Evolutionary conservation across 2,888 invertebrate genomes (phyloP).

Genomic region (Pogonocherus hispidulus): DNA sequence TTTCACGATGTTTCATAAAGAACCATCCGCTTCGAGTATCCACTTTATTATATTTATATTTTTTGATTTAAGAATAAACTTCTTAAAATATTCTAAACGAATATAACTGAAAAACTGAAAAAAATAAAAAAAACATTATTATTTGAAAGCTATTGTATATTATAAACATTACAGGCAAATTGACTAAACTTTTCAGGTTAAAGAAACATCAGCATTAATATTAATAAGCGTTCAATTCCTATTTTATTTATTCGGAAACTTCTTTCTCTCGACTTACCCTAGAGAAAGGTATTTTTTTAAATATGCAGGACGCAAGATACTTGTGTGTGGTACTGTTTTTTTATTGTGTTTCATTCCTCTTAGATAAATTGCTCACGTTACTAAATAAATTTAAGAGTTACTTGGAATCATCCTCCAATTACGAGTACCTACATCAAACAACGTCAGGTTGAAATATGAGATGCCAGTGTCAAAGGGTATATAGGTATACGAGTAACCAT

Average conservation of each 20-base stretch:
- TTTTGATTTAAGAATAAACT: too few species aligned
- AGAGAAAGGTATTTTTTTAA: not conserved
- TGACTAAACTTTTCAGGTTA: too few species aligned
- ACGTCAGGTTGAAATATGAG: slow-evolving; percentile 4
- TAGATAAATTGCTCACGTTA: not conserved
- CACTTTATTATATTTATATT: too few species aligned
- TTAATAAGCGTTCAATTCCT: too few species aligned
- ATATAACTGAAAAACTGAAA: too few species aligned
- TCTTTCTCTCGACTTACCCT: not conserved
- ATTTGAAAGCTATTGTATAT: too few species aligned
- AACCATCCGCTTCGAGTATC: too few species aligned
- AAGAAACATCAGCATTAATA: too few species aligned
- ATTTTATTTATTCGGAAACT: not conserved
- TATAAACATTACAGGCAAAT: too few species aligned
- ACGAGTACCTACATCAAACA: slow-evolving; percentile 4
- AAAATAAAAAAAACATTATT: too few species aligned
- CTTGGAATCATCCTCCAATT: not conserved
- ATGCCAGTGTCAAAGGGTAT: slow-evolving; percentile 1
- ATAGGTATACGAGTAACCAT: slow-evolving; percentile 1
- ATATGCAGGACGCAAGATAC: not conserved
- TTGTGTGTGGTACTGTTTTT: not conserved
- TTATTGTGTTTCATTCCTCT: not conserved
- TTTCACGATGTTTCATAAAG: too few species aligned
- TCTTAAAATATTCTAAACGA: too few species aligned
- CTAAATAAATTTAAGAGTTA: not conserved